A percentile compares a stretch with the other conserved stretches of the same genome.
Evolutionary conservation across 2,797 vertebrate species (phyloP).

Genomic region (Lepus oiostolus): DNA sequence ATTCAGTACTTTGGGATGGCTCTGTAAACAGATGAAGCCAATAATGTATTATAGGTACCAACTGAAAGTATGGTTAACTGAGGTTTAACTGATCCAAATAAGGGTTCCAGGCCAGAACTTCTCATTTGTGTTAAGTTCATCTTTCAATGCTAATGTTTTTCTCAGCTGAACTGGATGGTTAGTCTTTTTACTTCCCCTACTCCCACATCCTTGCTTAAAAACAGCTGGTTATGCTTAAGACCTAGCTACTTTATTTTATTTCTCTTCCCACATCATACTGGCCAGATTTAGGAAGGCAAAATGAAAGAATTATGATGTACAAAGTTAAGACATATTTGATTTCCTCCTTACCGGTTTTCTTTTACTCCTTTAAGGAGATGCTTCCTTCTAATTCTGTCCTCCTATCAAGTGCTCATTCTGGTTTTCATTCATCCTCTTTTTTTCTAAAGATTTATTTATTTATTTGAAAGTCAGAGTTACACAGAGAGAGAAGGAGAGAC

Average conservation of each 20-base stretch:
- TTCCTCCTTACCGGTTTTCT: neutral
- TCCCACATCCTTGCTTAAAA: neutral
- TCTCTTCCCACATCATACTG: neutral
- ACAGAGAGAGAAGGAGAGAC: no score
- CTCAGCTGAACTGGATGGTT: neutral
- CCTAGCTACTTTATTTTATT: neutral
- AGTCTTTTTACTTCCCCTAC: neutral
- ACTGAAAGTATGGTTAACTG: no score
- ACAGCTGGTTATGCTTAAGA: neutral
- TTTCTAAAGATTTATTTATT: no score
- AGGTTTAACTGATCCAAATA: neutral
- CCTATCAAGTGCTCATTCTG: neutral
- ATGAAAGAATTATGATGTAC: neutral
- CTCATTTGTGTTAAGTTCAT: constrained; percentile 44
- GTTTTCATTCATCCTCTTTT: neutral
- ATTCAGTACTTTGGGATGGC: no score
- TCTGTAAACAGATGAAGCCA: no score
- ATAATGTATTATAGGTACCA: no score
- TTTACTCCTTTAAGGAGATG: neutral
- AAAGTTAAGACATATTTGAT: neutral
- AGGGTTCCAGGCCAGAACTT: neutral
- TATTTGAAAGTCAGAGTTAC: no score
- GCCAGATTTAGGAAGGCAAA: neutral
- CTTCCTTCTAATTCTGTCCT: neutral
- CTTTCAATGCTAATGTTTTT: neutral